Evolutionary conservation across 2,888 invertebrate genomes (phyloP).

Genomic region (Pseudococcus jackbeardsleyi): DNA sequence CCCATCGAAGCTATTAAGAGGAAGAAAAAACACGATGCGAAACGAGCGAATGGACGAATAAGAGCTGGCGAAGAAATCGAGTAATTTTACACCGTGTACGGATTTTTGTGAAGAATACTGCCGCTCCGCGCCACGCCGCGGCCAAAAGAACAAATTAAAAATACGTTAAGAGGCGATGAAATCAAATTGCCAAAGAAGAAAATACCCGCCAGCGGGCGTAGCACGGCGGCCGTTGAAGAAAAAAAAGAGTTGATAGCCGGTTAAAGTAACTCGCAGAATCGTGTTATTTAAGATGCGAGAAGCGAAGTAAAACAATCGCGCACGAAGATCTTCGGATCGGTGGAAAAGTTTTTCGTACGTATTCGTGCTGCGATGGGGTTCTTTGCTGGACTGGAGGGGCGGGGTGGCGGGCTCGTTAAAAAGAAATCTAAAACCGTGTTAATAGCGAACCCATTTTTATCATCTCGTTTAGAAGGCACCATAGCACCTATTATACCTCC

Average conservation of each 20-base stretch:
- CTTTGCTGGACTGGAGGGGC: neutral
- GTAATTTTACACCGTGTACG: constrained; percentile 1
- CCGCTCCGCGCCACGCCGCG: neutral
- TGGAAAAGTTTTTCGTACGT: neutral
- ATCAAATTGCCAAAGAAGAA: constrained; percentile 2
- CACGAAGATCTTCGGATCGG: neutral
- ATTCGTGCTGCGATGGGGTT: neutral
- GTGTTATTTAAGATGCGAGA: constrained; percentile 1
- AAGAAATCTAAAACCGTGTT: constrained; percentile 10
- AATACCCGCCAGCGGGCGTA: neutral
- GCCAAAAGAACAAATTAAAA: neutral
- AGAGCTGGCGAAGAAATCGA: neutral
- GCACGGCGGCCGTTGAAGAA: neutral
- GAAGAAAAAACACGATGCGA: neutral
- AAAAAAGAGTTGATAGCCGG: neutral
- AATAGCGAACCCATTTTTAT: neutral
- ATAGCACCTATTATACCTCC: neutral
- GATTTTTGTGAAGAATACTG: neutral
- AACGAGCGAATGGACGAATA: neutral
- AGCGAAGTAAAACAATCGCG: constrained; percentile 3
- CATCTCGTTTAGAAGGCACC: neutral
- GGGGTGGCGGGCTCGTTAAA: neutral
- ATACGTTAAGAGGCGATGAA: constrained; percentile 1
- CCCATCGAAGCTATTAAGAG: neutral
- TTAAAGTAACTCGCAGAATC: neutral